These are phyloP conservation scores for Leptinotarsa defecta DNA, from an alignment of 1,140 invertebrate species.

Conservation along the genomic window DNA sequence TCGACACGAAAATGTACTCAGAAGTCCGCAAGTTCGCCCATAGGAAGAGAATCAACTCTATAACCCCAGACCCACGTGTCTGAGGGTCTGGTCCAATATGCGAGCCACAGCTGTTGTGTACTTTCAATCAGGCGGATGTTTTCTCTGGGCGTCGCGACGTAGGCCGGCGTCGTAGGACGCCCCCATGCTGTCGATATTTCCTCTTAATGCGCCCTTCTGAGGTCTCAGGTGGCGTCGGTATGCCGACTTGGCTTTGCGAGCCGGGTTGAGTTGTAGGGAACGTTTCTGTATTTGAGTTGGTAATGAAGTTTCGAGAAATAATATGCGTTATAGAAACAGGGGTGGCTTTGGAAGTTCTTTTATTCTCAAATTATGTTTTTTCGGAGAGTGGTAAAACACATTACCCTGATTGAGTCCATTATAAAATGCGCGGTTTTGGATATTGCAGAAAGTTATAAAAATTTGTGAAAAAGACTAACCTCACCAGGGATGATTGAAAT, in stretches of 20 bases:
- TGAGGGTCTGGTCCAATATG: conserved; percentile 10
- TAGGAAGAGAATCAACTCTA: background rate
- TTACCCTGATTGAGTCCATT: too few relatives aligned
- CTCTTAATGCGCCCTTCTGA: conserved; percentile 12
- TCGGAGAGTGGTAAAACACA: too few relatives aligned
- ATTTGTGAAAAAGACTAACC: too few relatives aligned
- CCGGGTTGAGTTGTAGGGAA: background rate
- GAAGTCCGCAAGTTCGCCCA: background rate
- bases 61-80: background rate
- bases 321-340: too few relatives aligned
- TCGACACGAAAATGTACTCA: conserved; percentile 10
- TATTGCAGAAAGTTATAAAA: too few relatives aligned
- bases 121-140: conserved; percentile 34
- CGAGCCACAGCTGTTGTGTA: conserved; percentile 37
- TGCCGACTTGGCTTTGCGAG: background rate
- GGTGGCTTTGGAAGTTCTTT: too few relatives aligned
- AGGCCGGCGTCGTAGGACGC: conserved; percentile 11
- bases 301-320: background rate
- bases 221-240: conserved; percentile 14
- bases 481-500: too few relatives aligned
- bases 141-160: conserved; percentile 23
- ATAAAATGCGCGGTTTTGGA: too few relatives aligned
- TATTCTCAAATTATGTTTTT: too few relatives aligned
- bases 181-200: conserved; percentile 21
- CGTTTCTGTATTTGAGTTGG: conserved; percentile 6